Percentiles rank a stretch among this genome's conserved stretches.
These are phyloP conservation scores for Pyralis farinalis DNA, from an alignment of 2,888 invertebrate species.

Conservation along the genomic window DNA sequence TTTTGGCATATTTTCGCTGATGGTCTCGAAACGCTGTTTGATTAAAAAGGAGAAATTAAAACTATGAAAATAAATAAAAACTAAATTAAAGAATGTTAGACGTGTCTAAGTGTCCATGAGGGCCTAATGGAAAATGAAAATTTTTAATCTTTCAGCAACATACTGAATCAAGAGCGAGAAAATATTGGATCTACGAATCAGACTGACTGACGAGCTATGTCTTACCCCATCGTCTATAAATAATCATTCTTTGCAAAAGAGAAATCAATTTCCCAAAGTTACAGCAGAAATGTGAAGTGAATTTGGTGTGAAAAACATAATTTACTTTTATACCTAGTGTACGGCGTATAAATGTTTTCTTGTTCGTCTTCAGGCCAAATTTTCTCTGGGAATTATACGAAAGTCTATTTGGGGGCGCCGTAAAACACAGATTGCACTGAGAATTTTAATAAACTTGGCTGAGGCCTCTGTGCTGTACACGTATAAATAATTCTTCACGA, in stretches of 20 bases:
- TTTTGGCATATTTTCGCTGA: too few relatives aligned
- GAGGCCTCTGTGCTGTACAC: conserved; percentile 17
- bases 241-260: not conserved
- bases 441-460: conserved; percentile 45
- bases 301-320: conserved; percentile 19
- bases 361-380: conserved; percentile 40
- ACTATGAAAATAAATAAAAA: too few relatives aligned
- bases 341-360: conserved; percentile 35
- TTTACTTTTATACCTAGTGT: conserved; percentile 31
- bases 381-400: conserved; percentile 38
- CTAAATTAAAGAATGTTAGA: too few relatives aligned
- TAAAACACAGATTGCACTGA: conserved; percentile 48
- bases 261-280: conserved; percentile 6
- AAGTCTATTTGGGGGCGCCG: conserved; percentile 33
- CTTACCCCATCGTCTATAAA: too few relatives aligned
- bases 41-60: too few relatives aligned
- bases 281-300: conserved; percentile 4
- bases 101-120: too few relatives aligned
- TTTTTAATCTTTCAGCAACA: too few relatives aligned
- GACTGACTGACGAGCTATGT: too few relatives aligned
- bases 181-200: too few relatives aligned
- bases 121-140: too few relatives aligned
- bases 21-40: too few relatives aligned
- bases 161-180: too few relatives aligned
- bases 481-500: conserved; percentile 13